A percentile compares a stretch with the other conserved stretches of the same genome.
Conservation (phyloP, 2,113 vertebrate genomes). For the Onychorhynchus coronatus region DNA sequence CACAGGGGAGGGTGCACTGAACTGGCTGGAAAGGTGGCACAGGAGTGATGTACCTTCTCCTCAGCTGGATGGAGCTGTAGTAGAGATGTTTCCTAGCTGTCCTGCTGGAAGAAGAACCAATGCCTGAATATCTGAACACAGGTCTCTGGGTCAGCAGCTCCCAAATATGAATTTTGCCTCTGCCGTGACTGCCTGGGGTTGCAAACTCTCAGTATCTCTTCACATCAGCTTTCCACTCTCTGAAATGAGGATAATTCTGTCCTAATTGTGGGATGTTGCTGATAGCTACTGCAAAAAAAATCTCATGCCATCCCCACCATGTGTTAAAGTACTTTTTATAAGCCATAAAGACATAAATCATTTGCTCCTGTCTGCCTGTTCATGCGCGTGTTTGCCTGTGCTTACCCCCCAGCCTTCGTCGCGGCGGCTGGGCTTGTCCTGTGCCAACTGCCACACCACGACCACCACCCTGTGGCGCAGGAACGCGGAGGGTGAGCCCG, state of each 20-base stretch:
- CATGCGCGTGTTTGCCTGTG: background rate
- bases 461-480: conserved; percentile 98
- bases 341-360: background rate
- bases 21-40: rapidly evolving
- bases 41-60: background rate
- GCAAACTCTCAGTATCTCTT: background rate
- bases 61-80: background rate
- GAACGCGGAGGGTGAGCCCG: conserved; percentile 95
- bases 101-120: background rate
- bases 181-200: background rate
- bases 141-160: background rate
- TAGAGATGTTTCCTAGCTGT: background rate
- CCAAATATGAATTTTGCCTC: background rate
- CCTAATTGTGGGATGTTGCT: background rate
- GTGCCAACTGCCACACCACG: conserved; percentile 96
- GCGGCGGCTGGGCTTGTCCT: conserved; percentile 91
- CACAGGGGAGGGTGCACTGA: background rate
- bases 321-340: background rate
- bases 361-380: background rate
- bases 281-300: background rate
- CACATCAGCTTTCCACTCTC: background rate
- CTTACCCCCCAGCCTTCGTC: conserved; percentile 85
- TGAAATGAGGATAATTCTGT: background rate
- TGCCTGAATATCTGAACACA: background rate
- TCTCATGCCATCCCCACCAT: rapidly evolving